Conservation (phyloP, 2,888 invertebrate genomes). For the Dysmachus trigonus region DNA sequence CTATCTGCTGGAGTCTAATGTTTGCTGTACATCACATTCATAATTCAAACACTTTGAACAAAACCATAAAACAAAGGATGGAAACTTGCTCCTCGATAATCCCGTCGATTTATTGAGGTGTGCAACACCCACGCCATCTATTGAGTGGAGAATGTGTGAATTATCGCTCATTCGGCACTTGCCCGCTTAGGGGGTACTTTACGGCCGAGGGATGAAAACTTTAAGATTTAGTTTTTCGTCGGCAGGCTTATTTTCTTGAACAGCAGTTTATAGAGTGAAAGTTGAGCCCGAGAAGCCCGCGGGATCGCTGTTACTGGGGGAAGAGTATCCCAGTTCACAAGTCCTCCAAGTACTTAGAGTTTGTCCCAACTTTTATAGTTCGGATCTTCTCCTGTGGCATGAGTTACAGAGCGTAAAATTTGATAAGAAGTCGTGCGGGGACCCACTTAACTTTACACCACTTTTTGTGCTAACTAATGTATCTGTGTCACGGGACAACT, state of each 20-base stretch:
- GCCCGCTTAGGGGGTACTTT: background rate
- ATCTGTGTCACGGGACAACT: background rate
- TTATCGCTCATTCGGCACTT: background rate
- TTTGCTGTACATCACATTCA: conserved; percentile 27
- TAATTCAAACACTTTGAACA: conserved; percentile 26
- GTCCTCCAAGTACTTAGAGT: background rate
- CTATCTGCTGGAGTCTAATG: background rate
- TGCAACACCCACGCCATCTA: background rate
- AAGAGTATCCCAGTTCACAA: background rate
- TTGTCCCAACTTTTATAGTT: background rate
- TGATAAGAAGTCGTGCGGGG: background rate
- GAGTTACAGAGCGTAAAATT: background rate
- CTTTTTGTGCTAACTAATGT: background rate
- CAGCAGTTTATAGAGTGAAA: background rate
- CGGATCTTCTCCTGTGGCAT: background rate
- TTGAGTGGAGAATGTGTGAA: background rate
- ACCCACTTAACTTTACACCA: background rate
- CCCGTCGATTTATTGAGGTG: conserved; percentile 16
- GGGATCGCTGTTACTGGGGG: background rate
- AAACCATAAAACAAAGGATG: conserved; percentile 15
- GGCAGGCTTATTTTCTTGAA: background rate
- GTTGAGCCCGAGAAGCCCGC: background rate
- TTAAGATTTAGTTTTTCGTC: conserved; percentile 1
- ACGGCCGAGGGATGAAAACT: background rate
- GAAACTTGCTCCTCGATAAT: conserved; percentile 25